Evolutionary conservation across 1,140 invertebrate genomes (phyloP).

Genomic region (Solenopsis invicta): DNA sequence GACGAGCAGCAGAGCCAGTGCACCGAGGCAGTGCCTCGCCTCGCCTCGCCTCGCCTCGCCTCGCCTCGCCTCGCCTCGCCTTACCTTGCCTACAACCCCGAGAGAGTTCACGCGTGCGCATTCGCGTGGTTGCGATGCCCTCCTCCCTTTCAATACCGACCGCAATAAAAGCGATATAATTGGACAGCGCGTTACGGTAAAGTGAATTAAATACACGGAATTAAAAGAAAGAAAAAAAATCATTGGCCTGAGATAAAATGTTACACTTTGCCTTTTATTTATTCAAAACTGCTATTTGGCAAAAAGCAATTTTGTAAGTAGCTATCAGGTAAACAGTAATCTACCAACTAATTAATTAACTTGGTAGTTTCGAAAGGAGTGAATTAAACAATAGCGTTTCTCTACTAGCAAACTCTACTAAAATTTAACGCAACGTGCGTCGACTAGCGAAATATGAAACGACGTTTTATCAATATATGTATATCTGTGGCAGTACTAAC

Average conservation of each 20-base stretch:
- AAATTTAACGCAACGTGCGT: conserved; percentile 9
- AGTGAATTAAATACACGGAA: neutral
- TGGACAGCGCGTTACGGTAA: neutral
- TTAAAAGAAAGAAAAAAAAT: neutral
- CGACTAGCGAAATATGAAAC: neutral
- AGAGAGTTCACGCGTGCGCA: conserved; percentile 42
- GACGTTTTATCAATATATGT: neutral
- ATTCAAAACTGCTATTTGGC: neutral
- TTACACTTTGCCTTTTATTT: neutral
- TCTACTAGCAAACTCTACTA: neutral
- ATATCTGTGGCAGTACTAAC: neutral
- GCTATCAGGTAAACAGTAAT: neutral
- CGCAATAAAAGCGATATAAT: conserved; percentile 51
- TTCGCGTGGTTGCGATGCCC: conserved; percentile 7
- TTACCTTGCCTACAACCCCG: neutral
- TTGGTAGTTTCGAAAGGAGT: conserved; percentile 12
- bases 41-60: too few species aligned
- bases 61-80: too few species aligned
- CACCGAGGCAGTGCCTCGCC: neutral
- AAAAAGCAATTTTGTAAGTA: neutral
- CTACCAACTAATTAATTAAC: neutral
- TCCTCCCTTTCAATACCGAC: neutral
- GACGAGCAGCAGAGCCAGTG: neutral
- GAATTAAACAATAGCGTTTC: conserved; percentile 17
- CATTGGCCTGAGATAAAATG: neutral